Conservation (phyloP, 2,113 vertebrate genomes). For the Otis tarda region DNA sequence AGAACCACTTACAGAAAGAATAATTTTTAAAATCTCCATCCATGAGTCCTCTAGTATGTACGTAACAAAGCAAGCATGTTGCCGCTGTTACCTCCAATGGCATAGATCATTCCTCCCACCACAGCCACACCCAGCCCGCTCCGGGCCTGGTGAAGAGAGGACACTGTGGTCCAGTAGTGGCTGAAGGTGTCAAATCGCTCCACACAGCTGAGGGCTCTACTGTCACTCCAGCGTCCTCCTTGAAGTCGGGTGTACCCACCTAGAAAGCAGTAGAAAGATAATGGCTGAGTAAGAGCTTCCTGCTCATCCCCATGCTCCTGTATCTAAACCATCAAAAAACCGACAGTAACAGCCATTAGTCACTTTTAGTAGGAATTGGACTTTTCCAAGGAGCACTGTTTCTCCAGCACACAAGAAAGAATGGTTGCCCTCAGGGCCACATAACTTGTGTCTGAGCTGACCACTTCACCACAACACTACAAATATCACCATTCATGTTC, state of each 20-base stretch:
- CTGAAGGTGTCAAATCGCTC: slow-evolving; percentile 97
- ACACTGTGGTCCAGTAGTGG: slow-evolving; percentile 97
- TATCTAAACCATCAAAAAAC: not conserved
- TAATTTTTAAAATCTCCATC: not conserved
- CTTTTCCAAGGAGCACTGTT: not conserved
- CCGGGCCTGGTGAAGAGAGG: slow-evolving; percentile 94
- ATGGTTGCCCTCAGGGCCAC: not conserved
- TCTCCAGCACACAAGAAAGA: not conserved
- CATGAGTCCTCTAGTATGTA: not conserved
- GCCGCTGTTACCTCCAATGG: slow-evolving; percentile 88
- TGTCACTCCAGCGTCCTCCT: slow-evolving; percentile 95
- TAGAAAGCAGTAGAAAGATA: slow-evolving; percentile 57
- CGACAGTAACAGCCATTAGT: not conserved
- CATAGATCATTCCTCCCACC: slow-evolving; percentile 94
- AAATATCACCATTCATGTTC: not conserved
- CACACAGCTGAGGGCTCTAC: slow-evolving; percentile 92
- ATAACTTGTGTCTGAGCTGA: not conserved
- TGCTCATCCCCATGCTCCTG: not conserved
- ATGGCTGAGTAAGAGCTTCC: not conserved
- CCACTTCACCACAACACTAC: not conserved
- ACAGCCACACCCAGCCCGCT: slow-evolving; percentile 91
- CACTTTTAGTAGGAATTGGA: not conserved
- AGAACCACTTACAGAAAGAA: not conserved
- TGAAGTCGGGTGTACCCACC: slow-evolving; percentile 95
- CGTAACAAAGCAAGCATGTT: not conserved